These are phyloP conservation scores for Eueides isabella DNA, from an alignment of 1,140 invertebrate species.

Conservation along the genomic window DNA sequence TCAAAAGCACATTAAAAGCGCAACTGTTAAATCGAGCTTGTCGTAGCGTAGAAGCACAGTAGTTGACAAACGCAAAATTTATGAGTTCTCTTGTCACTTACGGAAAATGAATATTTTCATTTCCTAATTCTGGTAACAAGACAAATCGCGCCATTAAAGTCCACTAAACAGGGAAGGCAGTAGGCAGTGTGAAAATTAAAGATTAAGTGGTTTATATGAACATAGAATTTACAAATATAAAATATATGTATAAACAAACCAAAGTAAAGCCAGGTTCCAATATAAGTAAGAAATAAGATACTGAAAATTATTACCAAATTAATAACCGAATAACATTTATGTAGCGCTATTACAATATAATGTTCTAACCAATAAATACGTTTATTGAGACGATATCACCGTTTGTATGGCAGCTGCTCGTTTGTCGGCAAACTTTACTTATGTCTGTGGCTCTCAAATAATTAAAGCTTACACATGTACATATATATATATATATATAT, in stretches of 20 bases:
- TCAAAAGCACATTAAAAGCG: no score
- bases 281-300: not conserved
- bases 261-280: not conserved
- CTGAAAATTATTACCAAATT: constrained; percentile 1
- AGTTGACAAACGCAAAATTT: no score
- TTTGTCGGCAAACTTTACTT: constrained; percentile 22
- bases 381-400: constrained; percentile 9
- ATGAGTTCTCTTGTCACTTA: no score
- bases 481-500: no score
- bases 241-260: not conserved
- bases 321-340: not conserved
- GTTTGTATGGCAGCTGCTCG: constrained; percentile 22
- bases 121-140: not conserved
- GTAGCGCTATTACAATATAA: constrained; percentile 1
- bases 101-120: no score
- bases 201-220: no score
- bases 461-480: no score
- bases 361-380: constrained; percentile 8
- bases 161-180: no score
- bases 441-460: constrained; percentile 16
- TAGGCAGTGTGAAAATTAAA: no score
- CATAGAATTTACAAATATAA: not conserved
- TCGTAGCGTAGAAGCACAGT: no score
- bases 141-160: not conserved
- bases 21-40: no score